Conservation (phyloP, 1,140 invertebrate species). For the Diabrotica virgifera region DNA sequence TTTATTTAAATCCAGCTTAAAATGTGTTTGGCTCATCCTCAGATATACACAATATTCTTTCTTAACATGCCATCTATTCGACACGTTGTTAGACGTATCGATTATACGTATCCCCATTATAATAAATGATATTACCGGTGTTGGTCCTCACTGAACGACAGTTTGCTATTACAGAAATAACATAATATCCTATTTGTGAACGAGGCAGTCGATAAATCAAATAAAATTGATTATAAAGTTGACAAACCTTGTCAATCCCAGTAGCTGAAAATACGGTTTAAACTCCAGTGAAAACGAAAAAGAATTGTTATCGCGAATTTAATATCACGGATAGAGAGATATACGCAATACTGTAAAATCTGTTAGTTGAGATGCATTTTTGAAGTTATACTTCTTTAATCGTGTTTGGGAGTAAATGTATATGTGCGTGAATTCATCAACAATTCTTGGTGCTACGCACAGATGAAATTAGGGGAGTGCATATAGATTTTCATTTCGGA, state of each 20-base stretch:
- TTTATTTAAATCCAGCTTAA: too few relatives aligned
- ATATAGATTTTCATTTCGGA: too few relatives aligned
- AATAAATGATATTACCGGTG: conserved; percentile 8
- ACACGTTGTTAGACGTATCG: neutral
- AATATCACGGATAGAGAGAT: too few relatives aligned
- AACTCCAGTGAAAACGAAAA: neutral
- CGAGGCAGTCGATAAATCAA: conserved; percentile 12
- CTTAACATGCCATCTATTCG: neutral
- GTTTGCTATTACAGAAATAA: conserved; percentile 13
- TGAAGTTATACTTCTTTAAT: too few relatives aligned
- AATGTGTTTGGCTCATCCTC: too few relatives aligned
- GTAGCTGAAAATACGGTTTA: neutral
- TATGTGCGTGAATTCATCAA: too few relatives aligned
- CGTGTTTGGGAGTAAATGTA: too few relatives aligned
- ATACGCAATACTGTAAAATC: too few relatives aligned
- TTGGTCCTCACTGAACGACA: conserved; percentile 8
- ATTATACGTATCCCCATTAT: neutral
- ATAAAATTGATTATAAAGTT: conserved; percentile 11
- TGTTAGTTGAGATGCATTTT: too few relatives aligned
- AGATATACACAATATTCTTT: too few relatives aligned
- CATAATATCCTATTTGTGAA: conserved; percentile 11
- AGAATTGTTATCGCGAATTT: neutral
- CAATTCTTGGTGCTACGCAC: too few relatives aligned
- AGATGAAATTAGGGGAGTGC: too few relatives aligned
- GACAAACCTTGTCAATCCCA: conserved; percentile 8